phyloP scores from a whole-genome alignment of 2,113 vertebrate genomes.

The Glaucomys volans region DNA sequence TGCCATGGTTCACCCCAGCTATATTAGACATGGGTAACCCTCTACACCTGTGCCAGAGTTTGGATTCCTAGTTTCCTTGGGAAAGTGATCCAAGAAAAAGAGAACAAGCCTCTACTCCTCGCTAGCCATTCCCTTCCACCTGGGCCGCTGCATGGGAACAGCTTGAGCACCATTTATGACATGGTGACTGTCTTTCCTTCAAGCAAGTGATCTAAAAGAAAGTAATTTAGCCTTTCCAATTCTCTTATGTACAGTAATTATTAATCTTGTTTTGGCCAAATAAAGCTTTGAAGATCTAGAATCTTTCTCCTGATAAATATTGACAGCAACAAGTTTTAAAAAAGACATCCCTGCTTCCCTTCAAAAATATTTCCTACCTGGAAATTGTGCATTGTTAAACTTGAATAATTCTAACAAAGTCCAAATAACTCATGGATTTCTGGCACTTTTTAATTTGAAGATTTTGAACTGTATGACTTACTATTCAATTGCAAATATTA shows the following conservation, averaged over 20 bases:
- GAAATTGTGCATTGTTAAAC: background rate
- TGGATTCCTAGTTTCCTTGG: background rate
- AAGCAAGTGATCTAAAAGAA: background rate
- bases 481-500: background rate
- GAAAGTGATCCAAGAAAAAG: background rate
- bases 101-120: background rate
- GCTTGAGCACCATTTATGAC: too few species aligned
- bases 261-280: conserved; percentile 53
- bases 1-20: background rate
- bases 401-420: background rate
- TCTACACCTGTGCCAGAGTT: background rate
- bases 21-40: background rate
- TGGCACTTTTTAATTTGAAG: background rate
- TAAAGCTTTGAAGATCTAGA: background rate
- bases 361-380: conserved; percentile 39
- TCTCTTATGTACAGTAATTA: conserved; percentile 7
- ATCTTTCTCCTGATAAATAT: conserved; percentile 42
- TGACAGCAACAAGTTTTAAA: background rate
- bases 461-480: conserved; percentile 12
- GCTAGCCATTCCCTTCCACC: background rate
- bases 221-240: background rate
- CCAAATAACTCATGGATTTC: background rate
- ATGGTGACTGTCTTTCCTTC: background rate
- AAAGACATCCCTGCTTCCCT: background rate
- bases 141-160: too few species aligned